These are phyloP conservation scores for Lota lota DNA, from an alignment of 2,113 vertebrate genomes.

Conservation along the genomic window DNA sequence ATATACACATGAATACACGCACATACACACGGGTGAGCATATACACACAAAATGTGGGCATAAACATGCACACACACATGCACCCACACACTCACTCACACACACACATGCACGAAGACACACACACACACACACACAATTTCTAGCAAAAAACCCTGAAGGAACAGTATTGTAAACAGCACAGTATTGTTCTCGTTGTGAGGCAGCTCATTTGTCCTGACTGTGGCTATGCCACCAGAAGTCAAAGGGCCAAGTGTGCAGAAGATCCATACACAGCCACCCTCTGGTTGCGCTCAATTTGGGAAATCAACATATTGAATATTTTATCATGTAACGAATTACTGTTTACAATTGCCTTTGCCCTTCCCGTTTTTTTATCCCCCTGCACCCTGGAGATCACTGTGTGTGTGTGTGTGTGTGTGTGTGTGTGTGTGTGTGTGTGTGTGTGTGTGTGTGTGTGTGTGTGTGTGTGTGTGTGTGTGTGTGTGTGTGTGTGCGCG, in stretches of 20 bases:
- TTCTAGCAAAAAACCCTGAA: neutral
- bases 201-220: constrained; percentile 30
- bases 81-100: no score
- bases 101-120: no score
- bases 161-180: neutral
- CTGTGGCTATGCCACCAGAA: constrained; percentile 10
- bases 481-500: no score
- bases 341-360: constrained; percentile 26
- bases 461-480: neutral
- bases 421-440: no score
- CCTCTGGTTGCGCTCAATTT: constrained; percentile 16
- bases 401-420: no score
- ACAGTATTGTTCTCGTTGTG: constrained; percentile 2
- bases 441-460: constrained; percentile 3
- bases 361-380: constrained; percentile 24
- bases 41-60: no score
- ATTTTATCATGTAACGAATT: constrained; percentile 46
- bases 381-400: constrained; percentile 20
- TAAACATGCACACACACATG: no score
- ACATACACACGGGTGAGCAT: no score
- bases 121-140: neutral
- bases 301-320: constrained; percentile 47
- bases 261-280: constrained; percentile 5
- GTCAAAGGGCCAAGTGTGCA: constrained; percentile 11
- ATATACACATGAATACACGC: no score